Evolutionary conservation across 2,888 invertebrate species (phyloP).

Genomic region (Ormyrus thymus): DNA sequence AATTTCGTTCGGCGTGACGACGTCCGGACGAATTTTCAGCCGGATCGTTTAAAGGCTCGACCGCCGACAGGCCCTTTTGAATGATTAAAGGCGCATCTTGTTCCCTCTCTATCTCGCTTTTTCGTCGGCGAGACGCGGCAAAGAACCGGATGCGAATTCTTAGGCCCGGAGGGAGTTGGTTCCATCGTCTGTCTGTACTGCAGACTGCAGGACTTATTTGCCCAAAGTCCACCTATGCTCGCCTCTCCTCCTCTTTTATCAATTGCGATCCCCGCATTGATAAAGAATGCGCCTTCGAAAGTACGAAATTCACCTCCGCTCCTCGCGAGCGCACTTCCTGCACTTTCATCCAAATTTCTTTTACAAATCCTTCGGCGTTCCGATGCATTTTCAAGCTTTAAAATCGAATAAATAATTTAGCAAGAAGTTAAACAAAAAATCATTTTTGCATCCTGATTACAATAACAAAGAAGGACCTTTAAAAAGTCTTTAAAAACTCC

Average conservation of each 20-base stretch:
- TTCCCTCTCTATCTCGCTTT: slow-evolving; percentile 22
- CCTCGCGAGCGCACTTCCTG: too few relatives aligned
- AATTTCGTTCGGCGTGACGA: slow-evolving; percentile 70
- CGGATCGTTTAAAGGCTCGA: slow-evolving; percentile 71
- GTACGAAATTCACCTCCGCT: not conserved
- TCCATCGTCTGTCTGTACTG: slow-evolving; percentile 25
- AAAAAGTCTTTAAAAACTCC: too few relatives aligned
- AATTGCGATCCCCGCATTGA: slow-evolving; percentile 42
- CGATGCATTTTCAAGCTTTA: too few relatives aligned
- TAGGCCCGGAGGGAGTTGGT: slow-evolving; percentile 18
- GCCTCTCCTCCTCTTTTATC: not conserved
- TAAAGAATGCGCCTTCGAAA: slow-evolving; percentile 30
- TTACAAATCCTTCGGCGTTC: too few relatives aligned
- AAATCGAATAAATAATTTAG: too few relatives aligned
- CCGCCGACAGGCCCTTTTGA: slow-evolving; percentile 70
- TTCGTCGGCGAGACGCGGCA: slow-evolving; percentile 8
- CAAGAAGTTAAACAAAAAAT: too few relatives aligned
- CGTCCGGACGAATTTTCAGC: slow-evolving; percentile 72
- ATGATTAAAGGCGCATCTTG: slow-evolving; percentile 69
- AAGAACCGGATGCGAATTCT: slow-evolving; percentile 59
- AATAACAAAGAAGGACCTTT: too few relatives aligned
- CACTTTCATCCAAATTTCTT: too few relatives aligned
- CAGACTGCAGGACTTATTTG: slow-evolving; percentile 35
- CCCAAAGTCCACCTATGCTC: not conserved
- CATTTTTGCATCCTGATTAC: too few relatives aligned